Percentiles rank a stretch among this genome's conserved stretches.
These are phyloP conservation scores for Varanus komodoensis DNA, from an alignment of 2,113 vertebrate genomes.

Conservation along the genomic window DNA sequence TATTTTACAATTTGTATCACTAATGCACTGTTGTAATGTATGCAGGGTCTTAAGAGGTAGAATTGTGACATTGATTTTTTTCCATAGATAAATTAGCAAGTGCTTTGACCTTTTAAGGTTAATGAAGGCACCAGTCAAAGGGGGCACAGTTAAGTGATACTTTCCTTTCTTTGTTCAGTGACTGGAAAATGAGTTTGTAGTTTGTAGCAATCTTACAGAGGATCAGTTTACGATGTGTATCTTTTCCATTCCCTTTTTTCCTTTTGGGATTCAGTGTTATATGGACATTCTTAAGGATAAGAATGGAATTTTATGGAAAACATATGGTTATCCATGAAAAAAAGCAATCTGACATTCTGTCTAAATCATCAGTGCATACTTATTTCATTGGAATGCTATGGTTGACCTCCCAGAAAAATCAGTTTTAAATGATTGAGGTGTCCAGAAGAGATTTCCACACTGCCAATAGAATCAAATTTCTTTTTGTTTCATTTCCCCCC, in stretches of 20 bases:
- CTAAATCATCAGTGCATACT: slow-evolving; percentile 52
- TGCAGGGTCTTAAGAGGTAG: slow-evolving; percentile 76
- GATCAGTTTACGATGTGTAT: slow-evolving; percentile 42
- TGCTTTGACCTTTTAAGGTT: slow-evolving; percentile 73
- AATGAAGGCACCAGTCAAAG: slow-evolving; percentile 70
- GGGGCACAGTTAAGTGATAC: slow-evolving; percentile 65
- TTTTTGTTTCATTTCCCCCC: slow-evolving; percentile 57
- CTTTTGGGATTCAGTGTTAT: slow-evolving; percentile 55
- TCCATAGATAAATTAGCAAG: slow-evolving; percentile 63
- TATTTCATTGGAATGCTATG: slow-evolving; percentile 60
- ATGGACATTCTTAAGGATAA: slow-evolving; percentile 59
- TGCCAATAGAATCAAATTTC: slow-evolving; percentile 55
- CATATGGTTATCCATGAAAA: slow-evolving; percentile 40
- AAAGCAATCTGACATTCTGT: slow-evolving; percentile 36
- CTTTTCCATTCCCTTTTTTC: slow-evolving; percentile 52
- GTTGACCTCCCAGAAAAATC: slow-evolving; percentile 61
- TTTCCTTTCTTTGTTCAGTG: slow-evolving; percentile 61
- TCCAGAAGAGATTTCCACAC: slow-evolving; percentile 66
- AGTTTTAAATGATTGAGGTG: slow-evolving; percentile 57
- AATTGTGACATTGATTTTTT: slow-evolving; percentile 71
- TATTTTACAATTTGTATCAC: slow-evolving; percentile 88
- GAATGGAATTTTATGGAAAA: slow-evolving; percentile 52
- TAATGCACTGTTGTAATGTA: slow-evolving; percentile 87
- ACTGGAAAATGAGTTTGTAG: slow-evolving; percentile 57
- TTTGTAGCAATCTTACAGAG: slow-evolving; percentile 51